Conservation (phyloP, 2,113 vertebrate genomes). For the Marcusenius ussheri region DNA sequence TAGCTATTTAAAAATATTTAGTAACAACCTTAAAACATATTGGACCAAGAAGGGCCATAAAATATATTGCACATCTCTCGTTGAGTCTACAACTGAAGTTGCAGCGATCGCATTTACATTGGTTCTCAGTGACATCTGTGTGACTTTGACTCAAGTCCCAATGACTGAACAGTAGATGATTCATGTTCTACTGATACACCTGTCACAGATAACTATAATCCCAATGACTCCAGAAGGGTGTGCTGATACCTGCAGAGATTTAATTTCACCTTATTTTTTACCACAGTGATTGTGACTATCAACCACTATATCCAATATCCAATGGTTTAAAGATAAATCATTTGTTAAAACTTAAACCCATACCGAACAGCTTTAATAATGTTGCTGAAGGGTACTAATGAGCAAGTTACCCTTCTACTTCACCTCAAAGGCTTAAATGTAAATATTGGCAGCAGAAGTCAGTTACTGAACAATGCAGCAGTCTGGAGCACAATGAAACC, state of each 20-base stretch:
- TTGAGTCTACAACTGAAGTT: not conserved
- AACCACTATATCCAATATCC: not conserved
- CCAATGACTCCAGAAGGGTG: not conserved
- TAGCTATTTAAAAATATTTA: not conserved
- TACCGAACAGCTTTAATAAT: not conserved
- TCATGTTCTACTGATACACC: not conserved
- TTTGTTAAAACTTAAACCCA: not conserved
- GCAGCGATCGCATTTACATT: not conserved
- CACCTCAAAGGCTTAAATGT: not conserved
- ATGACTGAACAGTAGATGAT: not conserved
- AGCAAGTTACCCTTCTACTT: not conserved
- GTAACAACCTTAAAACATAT: not conserved
- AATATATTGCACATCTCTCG: not conserved
- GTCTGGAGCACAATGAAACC: not conserved
- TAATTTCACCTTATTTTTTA: conserved; percentile 1
- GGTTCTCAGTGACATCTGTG: not conserved
- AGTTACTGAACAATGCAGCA: not conserved
- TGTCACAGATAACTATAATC: not conserved
- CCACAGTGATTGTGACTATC: not conserved
- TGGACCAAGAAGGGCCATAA: not conserved
- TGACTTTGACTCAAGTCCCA: not conserved
- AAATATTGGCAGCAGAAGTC: not conserved
- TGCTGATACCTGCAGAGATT: not conserved
- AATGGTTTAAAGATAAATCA: not conserved
- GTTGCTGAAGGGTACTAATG: not conserved